Evolutionary conservation across 1,140 invertebrate species (phyloP).

Genomic region (Camponotus vicinus): DNA sequence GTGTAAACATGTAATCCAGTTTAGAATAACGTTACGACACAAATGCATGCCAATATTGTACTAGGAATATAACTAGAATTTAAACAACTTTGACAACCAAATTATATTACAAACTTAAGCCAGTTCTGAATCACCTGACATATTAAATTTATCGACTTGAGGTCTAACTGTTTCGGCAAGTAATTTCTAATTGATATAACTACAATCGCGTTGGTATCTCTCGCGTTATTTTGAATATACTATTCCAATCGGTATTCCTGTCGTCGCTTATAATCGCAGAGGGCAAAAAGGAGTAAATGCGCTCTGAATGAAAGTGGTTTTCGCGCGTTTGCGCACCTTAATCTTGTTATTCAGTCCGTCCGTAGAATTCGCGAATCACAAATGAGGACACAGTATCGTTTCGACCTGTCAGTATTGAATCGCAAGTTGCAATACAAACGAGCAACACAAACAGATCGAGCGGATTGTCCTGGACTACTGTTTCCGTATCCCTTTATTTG

Average conservation of each 20-base stretch:
- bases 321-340: constrained; percentile 63
- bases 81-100: background rate
- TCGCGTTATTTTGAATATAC: background rate
- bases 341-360: constrained; percentile 52
- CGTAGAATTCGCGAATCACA: constrained; percentile 49
- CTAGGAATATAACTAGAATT: background rate
- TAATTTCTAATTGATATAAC: constrained; percentile 19
- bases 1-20: background rate
- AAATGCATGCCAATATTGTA: background rate
- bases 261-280: constrained; percentile 14
- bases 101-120: background rate
- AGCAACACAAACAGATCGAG: constrained; percentile 52
- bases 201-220: background rate
- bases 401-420: constrained; percentile 9
- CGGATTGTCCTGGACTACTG: constrained; percentile 45
- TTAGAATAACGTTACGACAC: background rate
- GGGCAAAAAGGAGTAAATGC: constrained; percentile 25
- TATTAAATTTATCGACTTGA: background rate
- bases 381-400: constrained; percentile 26
- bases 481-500: background rate
- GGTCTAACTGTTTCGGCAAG: background rate
- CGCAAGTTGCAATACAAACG: background rate
- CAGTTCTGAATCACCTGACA: background rate
- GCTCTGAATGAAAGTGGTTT: constrained; percentile 30
- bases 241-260: constrained; percentile 34